Evolutionary conservation across 2,888 invertebrate species (phyloP), one percentile per base, ranked within the genome.

Genomic region (Argynnis bischoffii): DNA sequence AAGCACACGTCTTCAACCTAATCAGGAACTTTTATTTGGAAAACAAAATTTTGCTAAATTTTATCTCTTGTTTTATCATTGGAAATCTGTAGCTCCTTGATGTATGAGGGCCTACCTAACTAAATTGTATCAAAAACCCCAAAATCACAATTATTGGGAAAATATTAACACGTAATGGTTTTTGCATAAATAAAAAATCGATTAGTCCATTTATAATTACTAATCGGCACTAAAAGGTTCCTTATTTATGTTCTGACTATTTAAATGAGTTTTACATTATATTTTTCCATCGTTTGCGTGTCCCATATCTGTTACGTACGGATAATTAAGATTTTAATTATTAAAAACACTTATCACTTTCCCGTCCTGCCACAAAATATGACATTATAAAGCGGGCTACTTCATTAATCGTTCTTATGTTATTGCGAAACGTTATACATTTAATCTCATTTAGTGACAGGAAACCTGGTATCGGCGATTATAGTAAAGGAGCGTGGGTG

Each of bases 391-490:
- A 75, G 70, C 72, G 69, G 72, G 73, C 74, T 67, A 71, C 74
- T 78, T 79, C 83, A 87, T 85, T 87, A 86, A 81, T 78, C 78
- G 83, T 81, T 81, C 82, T 85, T 85, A 84, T 81, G 81, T 81
- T 84, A 84, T 85, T 85, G 82, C 84, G 84, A 84, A 86, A 88
- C 82, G 78, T 79, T 81, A 75, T 78, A 78, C 80, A 70, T 85
- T 88, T 87, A 85, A 89, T 88, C 85, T 87, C 85, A 87, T 88
- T 89, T 85, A 85, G 85, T 84, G 88, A 88, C 88, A 88, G 86
- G 85, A 85, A 86, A 85, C 82, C 81, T 81, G 81, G 84, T 82
- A 82, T 79, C 79, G 75, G 76, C 79, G 79, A 78, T 81, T 80
- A 76, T 82, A 85, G 81, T 67, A 71, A 69, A 74, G 76, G 83